These are phyloP conservation scores for Aquatica leii DNA, from an alignment of 2,888 invertebrate genomes.

Conservation along the genomic window DNA sequence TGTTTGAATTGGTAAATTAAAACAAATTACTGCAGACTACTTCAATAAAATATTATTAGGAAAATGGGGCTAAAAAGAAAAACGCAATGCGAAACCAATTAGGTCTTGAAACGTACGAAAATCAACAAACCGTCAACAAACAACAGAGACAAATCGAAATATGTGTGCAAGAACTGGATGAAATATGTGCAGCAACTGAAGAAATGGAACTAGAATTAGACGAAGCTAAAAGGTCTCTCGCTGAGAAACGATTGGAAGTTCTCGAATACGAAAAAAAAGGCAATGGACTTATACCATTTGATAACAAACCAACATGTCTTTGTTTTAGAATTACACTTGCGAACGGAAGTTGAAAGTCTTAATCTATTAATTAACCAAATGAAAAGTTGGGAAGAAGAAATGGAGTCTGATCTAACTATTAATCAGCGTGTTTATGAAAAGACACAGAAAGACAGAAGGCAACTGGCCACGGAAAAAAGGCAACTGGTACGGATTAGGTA, in stretches of 20 bases:
- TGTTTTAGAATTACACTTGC: slow-evolving; percentile 64
- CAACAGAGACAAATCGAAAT: slow-evolving; percentile 66
- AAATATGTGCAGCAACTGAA: slow-evolving; percentile 63
- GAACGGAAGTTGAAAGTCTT: slow-evolving; percentile 67
- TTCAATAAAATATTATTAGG: slow-evolving; percentile 49
- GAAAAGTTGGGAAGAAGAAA: slow-evolving; percentile 69
- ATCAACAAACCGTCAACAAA: slow-evolving; percentile 67
- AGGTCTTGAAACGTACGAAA: slow-evolving; percentile 68
- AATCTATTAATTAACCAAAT: slow-evolving; percentile 67
- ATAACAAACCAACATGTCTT: no score
- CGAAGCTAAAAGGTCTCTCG: slow-evolving; percentile 62
- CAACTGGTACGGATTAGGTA: slow-evolving; percentile 65
- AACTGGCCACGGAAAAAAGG: slow-evolving; percentile 66
- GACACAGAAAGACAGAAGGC: slow-evolving; percentile 65
- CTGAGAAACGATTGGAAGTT: slow-evolving; percentile 61
- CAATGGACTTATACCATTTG: no score
- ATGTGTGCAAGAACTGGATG: slow-evolving; percentile 64
- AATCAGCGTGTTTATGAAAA: slow-evolving; percentile 73
- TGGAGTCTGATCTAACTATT: slow-evolving; percentile 69
- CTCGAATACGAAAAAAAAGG: slow-evolving; percentile 61
- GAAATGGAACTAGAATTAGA: slow-evolving; percentile 64
- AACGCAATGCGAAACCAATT: slow-evolving; percentile 66
- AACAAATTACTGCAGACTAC: not conserved
- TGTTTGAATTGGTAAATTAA: slow-evolving; percentile 69
- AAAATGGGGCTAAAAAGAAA: slow-evolving; percentile 61